A percentile compares a stretch with the other conserved stretches of the same genome.
Evolutionary conservation across 2,113 vertebrate genomes (phyloP).

Genomic region (Hippocampus barbouri): DNA sequence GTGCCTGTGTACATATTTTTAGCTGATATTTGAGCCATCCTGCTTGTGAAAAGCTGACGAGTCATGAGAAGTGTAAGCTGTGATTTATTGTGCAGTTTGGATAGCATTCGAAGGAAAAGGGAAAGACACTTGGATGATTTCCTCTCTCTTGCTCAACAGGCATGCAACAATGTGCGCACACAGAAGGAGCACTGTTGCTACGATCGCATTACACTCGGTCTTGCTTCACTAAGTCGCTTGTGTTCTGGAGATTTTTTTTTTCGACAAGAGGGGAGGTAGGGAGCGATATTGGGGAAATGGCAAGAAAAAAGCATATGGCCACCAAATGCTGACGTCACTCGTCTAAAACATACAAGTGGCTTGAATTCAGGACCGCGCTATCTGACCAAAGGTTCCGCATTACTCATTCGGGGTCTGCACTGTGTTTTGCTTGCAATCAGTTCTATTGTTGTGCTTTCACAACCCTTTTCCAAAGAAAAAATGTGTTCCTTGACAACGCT

Average conservation of each 20-base stretch:
- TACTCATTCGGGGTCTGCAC: neutral
- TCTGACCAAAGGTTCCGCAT: conserved; percentile 10
- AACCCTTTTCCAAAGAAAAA: conserved; percentile 3
- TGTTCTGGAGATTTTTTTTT: neutral
- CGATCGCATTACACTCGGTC: conserved; percentile 52
- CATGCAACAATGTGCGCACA: conserved; percentile 37
- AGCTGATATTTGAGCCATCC: neutral
- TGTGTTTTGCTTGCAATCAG: neutral
- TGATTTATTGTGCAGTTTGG: neutral
- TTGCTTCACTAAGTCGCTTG: conserved; percentile 19
- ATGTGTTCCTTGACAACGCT: conserved; percentile 15
- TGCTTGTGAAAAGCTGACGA: neutral
- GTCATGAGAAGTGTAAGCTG: neutral
- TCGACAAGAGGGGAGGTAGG: no score
- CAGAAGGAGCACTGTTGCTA: conserved; percentile 57
- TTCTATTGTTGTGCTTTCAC: neutral
- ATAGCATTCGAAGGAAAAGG: neutral
- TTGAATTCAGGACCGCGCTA: conserved; percentile 15
- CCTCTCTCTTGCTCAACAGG: conserved; percentile 9
- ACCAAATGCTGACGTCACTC: conserved; percentile 6
- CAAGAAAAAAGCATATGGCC: conserved; percentile 38
- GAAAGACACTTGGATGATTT: conserved; percentile 5
- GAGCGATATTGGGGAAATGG: neutral
- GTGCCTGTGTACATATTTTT: neutral
- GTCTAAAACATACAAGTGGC: neutral